Conservation (phyloP, 2,113 vertebrate genomes). For the Rhabdomys dilectus region DNA sequence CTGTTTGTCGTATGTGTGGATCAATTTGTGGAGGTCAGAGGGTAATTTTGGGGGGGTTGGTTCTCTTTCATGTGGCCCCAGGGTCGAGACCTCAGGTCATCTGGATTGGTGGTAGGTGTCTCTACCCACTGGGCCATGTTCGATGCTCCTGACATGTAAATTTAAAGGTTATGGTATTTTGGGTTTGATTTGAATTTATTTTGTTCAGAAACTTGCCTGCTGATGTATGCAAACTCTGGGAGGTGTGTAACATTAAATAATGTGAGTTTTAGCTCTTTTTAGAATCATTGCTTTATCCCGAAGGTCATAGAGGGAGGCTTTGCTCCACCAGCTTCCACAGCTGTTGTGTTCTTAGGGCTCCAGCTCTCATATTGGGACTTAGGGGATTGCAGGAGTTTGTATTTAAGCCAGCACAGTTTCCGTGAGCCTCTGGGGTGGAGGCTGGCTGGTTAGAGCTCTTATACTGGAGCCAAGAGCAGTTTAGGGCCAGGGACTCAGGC, state of each 20-base stretch:
- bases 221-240: not conserved
- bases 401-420: conserved; percentile 58
- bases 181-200: conserved; percentile 52
- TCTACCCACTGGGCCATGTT: not conserved
- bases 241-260: not conserved
- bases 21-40: not conserved
- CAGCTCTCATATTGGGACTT: not conserved
- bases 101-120: not conserved
- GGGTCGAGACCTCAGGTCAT: not conserved
- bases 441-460: conserved; percentile 13
- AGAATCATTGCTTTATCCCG: conserved; percentile 9
- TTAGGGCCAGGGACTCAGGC: conserved; percentile 49
- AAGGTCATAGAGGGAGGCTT: conserved; percentile 1
- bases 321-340: not conserved
- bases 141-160: not conserved
- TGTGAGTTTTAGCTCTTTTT: not conserved
- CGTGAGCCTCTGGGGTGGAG: conserved; percentile 45
- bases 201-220: not conserved
- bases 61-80: not conserved
- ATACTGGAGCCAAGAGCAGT: conserved; percentile 56
- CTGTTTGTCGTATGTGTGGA: not conserved
- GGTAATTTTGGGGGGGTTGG: not conserved
- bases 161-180: not conserved
- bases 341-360: not conserved
- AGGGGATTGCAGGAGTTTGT: conserved; percentile 19